These are phyloP conservation scores for Pleuronectes platessa DNA, from an alignment of 2,113 vertebrate genomes.

Conservation along the genomic window DNA sequence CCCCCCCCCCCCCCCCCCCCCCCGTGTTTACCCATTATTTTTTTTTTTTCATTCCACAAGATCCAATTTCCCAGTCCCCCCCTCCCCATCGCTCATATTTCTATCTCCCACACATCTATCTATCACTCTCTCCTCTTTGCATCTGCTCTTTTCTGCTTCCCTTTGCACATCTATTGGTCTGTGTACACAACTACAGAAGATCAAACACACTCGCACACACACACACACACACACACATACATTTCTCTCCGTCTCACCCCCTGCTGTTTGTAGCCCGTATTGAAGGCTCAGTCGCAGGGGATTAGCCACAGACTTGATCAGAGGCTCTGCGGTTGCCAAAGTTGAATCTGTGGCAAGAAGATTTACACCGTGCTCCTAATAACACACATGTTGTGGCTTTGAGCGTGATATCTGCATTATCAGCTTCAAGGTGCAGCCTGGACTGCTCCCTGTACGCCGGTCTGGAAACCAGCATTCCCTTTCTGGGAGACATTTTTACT, in stretches of 20 bases:
- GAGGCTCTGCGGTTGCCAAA: conserved; percentile 65
- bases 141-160: conserved; percentile 53
- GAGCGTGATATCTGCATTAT: conserved; percentile 57
- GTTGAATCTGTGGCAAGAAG: conserved; percentile 62
- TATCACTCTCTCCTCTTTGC: conserved; percentile 53
- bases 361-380: conserved; percentile 75
- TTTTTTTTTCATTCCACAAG: conserved; percentile 21
- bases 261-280: neutral
- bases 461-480: conserved; percentile 8
- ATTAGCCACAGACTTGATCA: conserved; percentile 68
- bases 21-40: conserved; percentile 43
- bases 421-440: conserved; percentile 29
- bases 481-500: conserved; percentile 15
- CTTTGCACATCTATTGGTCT: conserved; percentile 44
- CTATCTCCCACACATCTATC: conserved; percentile 51
- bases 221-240: neutral
- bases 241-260: neutral
- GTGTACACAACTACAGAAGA: conserved; percentile 45
- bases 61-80: conserved; percentile 59
- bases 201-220: conserved; percentile 21
- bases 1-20: conserved; percentile 29
- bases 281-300: neutral
- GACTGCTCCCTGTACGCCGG: conserved; percentile 20
- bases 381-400: conserved; percentile 57
- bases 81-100: conserved; percentile 53